Evolutionary conservation across 2,113 vertebrate genomes (phyloP).

Genomic region (Balaenoptera acutorostrata): DNA sequence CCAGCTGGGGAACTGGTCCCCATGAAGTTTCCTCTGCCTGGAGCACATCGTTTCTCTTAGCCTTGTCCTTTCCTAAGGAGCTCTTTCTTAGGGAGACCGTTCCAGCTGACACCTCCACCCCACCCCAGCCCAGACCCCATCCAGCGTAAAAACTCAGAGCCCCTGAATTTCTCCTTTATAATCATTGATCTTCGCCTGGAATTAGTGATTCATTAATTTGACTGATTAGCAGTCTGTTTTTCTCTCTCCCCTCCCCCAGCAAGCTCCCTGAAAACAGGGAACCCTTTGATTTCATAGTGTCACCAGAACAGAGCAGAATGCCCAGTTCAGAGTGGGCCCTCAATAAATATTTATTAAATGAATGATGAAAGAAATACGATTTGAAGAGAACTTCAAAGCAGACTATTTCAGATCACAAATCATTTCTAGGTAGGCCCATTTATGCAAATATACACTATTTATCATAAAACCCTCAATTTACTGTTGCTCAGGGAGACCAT

Average conservation of each 20-base stretch:
- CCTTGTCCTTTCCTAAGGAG: neutral
- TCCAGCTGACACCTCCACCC: too few species aligned
- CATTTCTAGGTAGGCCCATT: neutral
- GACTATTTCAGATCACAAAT: constrained; percentile 21
- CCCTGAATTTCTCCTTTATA: neutral
- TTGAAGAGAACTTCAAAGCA: constrained; percentile 23
- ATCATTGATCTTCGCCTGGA: neutral
- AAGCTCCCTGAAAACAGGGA: neutral
- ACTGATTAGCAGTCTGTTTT: neutral
- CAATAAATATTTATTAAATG: constrained; percentile 48
- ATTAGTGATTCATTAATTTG: neutral
- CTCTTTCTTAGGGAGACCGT: neutral
- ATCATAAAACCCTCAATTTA: constrained; percentile 11
- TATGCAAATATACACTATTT: neutral
- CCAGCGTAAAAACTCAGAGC: neutral
- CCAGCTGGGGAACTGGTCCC: neutral
- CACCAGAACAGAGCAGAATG: neutral
- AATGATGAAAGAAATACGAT: constrained; percentile 15
- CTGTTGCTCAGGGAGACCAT: neutral
- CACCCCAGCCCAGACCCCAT: neutral
- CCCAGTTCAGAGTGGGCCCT: neutral
- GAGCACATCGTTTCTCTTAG: neutral
- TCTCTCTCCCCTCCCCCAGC: neutral
- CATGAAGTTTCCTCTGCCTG: neutral
- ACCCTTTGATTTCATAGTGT: neutral